phyloP scores from a whole-genome alignment of 2,888 invertebrate genomes.

The Agapostemon virescens region DNA sequence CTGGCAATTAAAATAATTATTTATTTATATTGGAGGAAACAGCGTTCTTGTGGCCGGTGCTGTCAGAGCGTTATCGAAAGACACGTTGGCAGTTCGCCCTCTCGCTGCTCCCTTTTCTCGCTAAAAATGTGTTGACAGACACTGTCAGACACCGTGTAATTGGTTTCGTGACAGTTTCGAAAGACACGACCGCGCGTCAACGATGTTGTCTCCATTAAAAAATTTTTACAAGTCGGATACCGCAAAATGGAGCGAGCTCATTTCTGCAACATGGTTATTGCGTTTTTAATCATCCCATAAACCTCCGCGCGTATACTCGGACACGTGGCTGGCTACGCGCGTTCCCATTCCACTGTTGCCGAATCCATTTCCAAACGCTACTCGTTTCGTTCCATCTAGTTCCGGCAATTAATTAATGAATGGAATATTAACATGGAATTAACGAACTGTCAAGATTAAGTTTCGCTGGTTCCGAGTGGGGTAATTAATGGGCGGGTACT shows the following conservation, averaged over 20 bases:
- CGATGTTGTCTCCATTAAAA: conserved; percentile 1
- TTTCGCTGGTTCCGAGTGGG: not conserved
- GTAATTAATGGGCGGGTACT: not conserved
- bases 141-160: conserved; percentile 5
- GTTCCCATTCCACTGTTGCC: conserved; percentile 22
- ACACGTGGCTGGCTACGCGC: conserved; percentile 7
- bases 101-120: conserved; percentile 9
- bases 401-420: not conserved
- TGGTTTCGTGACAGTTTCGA: not conserved
- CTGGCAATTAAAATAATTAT: not conserved
- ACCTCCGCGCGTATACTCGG: not conserved
- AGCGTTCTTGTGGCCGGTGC: not conserved
- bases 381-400: not conserved
- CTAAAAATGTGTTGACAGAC: not conserved
- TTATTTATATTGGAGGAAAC: not conserved
- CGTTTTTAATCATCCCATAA: conserved; percentile 5
- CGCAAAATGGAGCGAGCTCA: not conserved
- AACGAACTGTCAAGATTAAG: not conserved
- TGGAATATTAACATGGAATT: not conserved
- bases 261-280: conserved; percentile 9
- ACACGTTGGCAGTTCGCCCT: not conserved
- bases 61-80: not conserved
- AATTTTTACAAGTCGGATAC: conserved; percentile 16
- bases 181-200: not conserved
- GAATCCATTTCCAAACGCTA: conserved; percentile 12